Evolutionary conservation across 2,113 vertebrate species (phyloP).

Genomic region (Nestor notabilis): DNA sequence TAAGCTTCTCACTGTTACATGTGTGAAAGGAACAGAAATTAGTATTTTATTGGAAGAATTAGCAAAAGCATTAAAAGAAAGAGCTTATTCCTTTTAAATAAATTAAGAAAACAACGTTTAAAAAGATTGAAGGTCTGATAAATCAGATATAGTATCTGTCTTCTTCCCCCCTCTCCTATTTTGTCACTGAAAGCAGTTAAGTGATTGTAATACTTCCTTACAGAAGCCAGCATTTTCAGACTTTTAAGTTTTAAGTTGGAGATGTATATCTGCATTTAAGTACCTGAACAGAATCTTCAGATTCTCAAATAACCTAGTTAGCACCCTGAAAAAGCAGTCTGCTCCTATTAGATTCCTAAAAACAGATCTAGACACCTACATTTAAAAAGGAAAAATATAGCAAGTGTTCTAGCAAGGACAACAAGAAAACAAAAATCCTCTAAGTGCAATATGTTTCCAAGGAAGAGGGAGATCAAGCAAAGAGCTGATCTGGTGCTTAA

Average conservation of each 20-base stretch:
- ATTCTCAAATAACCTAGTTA: neutral
- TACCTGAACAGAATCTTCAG: neutral
- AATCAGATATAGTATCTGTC: neutral
- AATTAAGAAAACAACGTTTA: slow-evolving; percentile 14
- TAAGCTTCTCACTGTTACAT: slow-evolving; percentile 7
- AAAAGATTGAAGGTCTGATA: neutral
- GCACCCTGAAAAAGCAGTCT: neutral
- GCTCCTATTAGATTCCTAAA: neutral
- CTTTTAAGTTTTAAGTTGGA: neutral
- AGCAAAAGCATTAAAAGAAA: slow-evolving; percentile 3
- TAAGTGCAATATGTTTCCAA: neutral
- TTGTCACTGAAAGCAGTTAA: neutral
- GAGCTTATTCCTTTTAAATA: neutral
- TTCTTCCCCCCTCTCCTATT: accelerated
- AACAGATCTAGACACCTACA: neutral
- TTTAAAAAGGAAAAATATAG: neutral
- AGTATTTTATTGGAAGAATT: slow-evolving; percentile 23
- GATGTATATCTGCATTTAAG: neutral
- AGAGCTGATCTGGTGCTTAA: neutral
- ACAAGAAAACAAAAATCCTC: neutral
- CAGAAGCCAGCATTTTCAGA: neutral
- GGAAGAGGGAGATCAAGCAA: neutral
- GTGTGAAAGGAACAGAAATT: slow-evolving; percentile 18
- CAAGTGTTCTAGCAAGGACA: neutral
- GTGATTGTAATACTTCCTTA: neutral